These are phyloP conservation scores for Cheilosia vernalis DNA, from an alignment of 2,888 invertebrate species.

Conservation along the genomic window DNA sequence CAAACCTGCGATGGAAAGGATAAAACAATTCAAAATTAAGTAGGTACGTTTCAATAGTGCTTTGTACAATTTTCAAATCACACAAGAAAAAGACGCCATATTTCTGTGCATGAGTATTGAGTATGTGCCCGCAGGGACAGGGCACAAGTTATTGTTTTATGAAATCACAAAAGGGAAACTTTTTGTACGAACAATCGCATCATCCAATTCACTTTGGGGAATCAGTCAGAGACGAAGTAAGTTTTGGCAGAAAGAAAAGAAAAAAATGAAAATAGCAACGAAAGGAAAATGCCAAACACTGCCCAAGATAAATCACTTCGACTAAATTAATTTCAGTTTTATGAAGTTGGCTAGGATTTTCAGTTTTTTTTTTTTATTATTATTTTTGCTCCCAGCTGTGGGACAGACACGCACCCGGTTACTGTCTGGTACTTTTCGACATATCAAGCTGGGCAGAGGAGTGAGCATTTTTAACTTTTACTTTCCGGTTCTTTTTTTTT, in stretches of 20 bases:
- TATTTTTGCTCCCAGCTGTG: constrained; percentile 67
- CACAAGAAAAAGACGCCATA: neutral
- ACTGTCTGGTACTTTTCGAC: constrained; percentile 39
- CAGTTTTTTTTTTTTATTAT: constrained; percentile 27
- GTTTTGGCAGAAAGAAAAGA: constrained; percentile 33
- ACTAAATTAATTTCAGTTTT: constrained; percentile 78
- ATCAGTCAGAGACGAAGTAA: constrained; percentile 62
- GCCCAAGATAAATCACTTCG: constrained; percentile 78
- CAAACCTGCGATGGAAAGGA: constrained; percentile 89
- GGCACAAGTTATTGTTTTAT: constrained; percentile 69
- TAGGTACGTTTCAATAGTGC: constrained; percentile 19
- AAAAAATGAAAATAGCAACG: constrained; percentile 37
- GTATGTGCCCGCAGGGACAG: constrained; percentile 17
- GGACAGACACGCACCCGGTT: constrained; percentile 68
- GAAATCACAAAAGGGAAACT: constrained; percentile 68
- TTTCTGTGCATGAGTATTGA: constrained; percentile 11
- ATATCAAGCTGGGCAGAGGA: constrained; percentile 20
- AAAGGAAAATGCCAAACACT: constrained; percentile 76
- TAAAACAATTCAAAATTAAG: constrained; percentile 11
- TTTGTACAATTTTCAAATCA: neutral
- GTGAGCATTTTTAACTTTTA: constrained; percentile 51
- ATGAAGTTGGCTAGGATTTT: constrained; percentile 72
- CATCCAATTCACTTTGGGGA: constrained; percentile 71
- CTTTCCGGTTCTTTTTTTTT: neutral
- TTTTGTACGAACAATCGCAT: constrained; percentile 67